phyloP scores from a whole-genome alignment of 2,113 vertebrate species.

The Steatornis caripensis region DNA sequence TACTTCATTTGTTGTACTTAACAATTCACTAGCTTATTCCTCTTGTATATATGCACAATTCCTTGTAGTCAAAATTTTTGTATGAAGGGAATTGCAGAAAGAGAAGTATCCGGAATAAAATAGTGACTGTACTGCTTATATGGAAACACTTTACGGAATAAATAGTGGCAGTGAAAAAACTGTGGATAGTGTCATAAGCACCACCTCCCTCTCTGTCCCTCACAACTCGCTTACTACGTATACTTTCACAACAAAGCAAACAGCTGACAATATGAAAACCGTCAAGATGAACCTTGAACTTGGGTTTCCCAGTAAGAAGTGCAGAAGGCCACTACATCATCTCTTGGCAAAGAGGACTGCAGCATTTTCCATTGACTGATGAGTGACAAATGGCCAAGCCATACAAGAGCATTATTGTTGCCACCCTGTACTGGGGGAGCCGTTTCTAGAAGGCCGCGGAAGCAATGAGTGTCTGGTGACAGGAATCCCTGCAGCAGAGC shows the following conservation, averaged over 20 bases:
- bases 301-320: background rate
- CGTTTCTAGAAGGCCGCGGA: background rate
- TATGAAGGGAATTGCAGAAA: background rate
- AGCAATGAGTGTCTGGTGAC: background rate
- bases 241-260: background rate
- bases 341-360: background rate
- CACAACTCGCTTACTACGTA: background rate
- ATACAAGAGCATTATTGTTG: background rate
- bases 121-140: fast-evolving
- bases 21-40: background rate
- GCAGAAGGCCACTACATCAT: background rate
- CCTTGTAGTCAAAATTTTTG: background rate
- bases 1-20: background rate
- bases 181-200: background rate
- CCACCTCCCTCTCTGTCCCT: background rate
- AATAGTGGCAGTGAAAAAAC: background rate
- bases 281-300: background rate
- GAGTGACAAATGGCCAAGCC: background rate
- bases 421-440: background rate
- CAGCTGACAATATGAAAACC: background rate
- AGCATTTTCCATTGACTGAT: background rate
- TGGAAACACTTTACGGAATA: background rate
- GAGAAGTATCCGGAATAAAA: background rate
- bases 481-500: background rate
- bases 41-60: background rate